These are phyloP conservation scores for Hyla sarda DNA, from an alignment of 2,113 vertebrate genomes.

Conservation along the genomic window DNA sequence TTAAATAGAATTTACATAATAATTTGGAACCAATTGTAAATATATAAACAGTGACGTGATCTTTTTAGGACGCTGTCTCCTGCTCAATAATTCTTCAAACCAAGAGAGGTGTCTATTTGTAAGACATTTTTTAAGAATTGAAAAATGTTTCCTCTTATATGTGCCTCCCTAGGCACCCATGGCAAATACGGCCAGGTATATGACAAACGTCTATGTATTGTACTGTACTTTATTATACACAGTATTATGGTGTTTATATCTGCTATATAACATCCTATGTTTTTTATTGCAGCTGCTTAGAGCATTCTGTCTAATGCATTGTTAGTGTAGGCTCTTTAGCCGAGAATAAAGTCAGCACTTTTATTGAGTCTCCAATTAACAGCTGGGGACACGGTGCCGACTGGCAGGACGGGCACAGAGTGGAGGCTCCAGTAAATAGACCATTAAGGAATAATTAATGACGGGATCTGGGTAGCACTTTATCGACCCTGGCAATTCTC, in stretches of 20 bases:
- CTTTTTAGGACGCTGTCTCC: no score
- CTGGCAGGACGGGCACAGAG: constrained; percentile 8
- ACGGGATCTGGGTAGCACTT: constrained; percentile 41
- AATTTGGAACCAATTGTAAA: no score
- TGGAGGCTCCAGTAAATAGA: constrained; percentile 36
- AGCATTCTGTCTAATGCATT: background rate
- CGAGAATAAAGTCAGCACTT: constrained; percentile 12
- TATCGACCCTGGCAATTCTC: constrained; percentile 40
- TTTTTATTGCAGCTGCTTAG: background rate
- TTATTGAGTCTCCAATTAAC: constrained; percentile 44
- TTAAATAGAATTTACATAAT: no score
- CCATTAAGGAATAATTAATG: constrained; percentile 50
- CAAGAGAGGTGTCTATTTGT: no score
- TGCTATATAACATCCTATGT: background rate
- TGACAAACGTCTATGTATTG: background rate
- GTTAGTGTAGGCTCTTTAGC: background rate
- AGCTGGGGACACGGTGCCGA: constrained; percentile 11
- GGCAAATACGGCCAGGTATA: no score
- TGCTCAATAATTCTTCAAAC: no score
- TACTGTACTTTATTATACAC: background rate
- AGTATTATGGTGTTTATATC: background rate
- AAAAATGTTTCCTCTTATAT: no score
- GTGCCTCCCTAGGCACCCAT: no score
- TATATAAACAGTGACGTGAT: no score
- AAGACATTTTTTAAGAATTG: no score